Evolutionary conservation across 2,797 vertebrate species (phyloP).

Genomic region (Danionella dracula): DNA sequence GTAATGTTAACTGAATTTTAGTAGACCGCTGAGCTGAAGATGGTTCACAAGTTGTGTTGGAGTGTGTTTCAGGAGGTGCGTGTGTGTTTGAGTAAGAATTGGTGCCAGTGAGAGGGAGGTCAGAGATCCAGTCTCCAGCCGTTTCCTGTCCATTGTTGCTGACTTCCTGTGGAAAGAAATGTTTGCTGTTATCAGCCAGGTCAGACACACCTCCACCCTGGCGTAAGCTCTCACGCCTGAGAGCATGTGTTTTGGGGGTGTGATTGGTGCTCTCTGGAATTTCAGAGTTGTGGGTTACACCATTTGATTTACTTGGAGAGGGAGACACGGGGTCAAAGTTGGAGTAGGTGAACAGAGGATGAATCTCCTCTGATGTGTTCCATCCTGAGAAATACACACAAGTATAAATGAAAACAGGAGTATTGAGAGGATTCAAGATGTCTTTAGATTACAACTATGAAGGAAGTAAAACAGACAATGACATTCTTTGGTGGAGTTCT

Average conservation of each 20-base stretch:
- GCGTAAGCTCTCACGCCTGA: neutral
- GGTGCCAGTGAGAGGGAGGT: slow-evolving; percentile 43
- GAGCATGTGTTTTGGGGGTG: neutral
- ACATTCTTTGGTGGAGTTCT: neutral
- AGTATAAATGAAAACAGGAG: slow-evolving; percentile 26
- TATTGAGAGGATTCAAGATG: neutral
- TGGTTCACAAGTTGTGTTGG: neutral
- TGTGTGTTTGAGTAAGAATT: slow-evolving; percentile 34
- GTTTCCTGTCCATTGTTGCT: slow-evolving; percentile 72
- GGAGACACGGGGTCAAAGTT: slow-evolving; percentile 18
- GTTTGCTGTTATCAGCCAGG: slow-evolving; percentile 60
- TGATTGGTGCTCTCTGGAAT: slow-evolving; percentile 1
- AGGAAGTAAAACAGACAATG: neutral
- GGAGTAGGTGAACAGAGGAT: neutral
- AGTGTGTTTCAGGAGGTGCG: slow-evolving; percentile 18
- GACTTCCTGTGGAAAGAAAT: slow-evolving; percentile 71
- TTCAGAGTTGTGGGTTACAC: slow-evolving; percentile 26
- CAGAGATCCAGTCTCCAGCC: slow-evolving; percentile 54
- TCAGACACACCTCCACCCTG: slow-evolving; percentile 47
- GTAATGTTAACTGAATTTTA: neutral
- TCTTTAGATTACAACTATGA: slow-evolving; percentile 7
- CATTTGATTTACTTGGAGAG: slow-evolving; percentile 11
- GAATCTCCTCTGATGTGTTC: slow-evolving; percentile 25
- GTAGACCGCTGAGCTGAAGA: neutral
- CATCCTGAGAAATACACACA: slow-evolving; percentile 30